phyloP scores from a whole-genome alignment of 2,888 invertebrate genomes.

The Ormyrus pomaceus region DNA sequence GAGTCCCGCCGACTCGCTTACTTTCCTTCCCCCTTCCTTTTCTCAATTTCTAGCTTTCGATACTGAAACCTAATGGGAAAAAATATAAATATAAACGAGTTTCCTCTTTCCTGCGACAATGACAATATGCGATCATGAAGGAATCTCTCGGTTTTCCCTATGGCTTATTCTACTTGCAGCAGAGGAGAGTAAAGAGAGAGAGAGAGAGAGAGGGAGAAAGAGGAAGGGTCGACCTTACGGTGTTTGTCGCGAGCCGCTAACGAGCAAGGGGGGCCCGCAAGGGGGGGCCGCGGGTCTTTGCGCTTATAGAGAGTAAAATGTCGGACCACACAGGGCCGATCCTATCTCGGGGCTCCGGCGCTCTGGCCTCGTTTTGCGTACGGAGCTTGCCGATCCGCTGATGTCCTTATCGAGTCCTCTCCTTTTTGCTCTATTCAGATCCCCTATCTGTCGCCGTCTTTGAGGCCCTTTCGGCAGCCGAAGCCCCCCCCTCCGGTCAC shows the following conservation, averaged over 20 bases:
- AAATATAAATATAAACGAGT: too few species aligned
- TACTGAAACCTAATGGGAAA: neutral
- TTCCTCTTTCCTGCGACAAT: neutral
- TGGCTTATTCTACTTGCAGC: too few species aligned
- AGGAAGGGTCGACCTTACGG: constrained; percentile 57
- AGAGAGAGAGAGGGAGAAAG: neutral
- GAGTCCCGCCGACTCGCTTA: neutral
- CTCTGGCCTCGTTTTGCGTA: constrained; percentile 29
- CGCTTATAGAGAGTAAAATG: constrained; percentile 74
- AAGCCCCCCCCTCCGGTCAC: neutral
- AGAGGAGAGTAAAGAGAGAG: neutral
- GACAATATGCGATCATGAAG: neutral
- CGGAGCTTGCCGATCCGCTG: constrained; percentile 29
- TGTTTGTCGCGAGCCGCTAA: constrained; percentile 76
- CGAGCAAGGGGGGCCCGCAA: constrained; percentile 69
- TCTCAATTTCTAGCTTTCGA: neutral
- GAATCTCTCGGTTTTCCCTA: constrained; percentile 1
- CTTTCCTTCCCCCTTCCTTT: neutral
- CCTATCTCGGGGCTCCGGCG: constrained; percentile 67
- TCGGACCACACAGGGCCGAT: constrained; percentile 75
- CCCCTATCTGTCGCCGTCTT: neutral
- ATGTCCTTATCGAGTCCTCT: constrained; percentile 44
- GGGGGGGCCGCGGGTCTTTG: constrained; percentile 66
- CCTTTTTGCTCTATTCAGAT: neutral
- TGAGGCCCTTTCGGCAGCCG: constrained; percentile 29